These are phyloP conservation scores for Brachyalestes nurse DNA, from an alignment of 2,797 vertebrate species.

Conservation along the genomic window DNA sequence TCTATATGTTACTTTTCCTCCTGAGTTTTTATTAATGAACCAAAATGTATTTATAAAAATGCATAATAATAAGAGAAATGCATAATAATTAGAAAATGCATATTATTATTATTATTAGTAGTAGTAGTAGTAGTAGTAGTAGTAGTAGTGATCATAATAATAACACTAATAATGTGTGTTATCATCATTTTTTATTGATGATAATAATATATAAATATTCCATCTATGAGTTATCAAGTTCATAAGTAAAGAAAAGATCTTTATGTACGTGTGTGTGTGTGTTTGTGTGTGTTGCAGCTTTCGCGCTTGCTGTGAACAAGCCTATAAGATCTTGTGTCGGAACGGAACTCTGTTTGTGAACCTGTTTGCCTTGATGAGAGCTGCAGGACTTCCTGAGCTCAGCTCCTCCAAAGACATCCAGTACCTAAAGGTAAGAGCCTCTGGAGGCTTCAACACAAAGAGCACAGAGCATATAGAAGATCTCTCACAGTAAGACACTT, in stretches of 20 bases:
- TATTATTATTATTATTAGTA: too few relatives aligned
- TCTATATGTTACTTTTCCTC: too few relatives aligned
- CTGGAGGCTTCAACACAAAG: not conserved
- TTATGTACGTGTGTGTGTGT: not conserved
- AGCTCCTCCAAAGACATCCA: constrained; percentile 97
- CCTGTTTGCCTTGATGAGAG: constrained; percentile 97
- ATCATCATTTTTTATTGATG: too few relatives aligned
- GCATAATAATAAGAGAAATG: too few relatives aligned
- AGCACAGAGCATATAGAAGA: not conserved
- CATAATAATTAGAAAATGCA: too few relatives aligned
- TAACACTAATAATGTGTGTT: too few relatives aligned
- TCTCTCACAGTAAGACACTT: not conserved
- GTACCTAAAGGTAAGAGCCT: constrained; percentile 89
- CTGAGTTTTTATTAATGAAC: too few relatives aligned
- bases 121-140: too few relatives aligned
- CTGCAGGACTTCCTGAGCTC: constrained; percentile 95
- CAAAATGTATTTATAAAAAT: too few relatives aligned
- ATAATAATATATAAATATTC: too few relatives aligned
- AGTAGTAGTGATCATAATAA: too few relatives aligned
- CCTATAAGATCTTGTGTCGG: constrained; percentile 94
- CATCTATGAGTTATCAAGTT: too few relatives aligned
- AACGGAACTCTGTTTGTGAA: constrained; percentile 95
- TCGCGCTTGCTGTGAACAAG: constrained; percentile 91
- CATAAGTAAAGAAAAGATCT: not conserved
- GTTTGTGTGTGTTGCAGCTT: constrained; percentile 78